Evolutionary conservation across 2,888 invertebrate genomes (phyloP).

Genomic region (Trachelus tabidus): DNA sequence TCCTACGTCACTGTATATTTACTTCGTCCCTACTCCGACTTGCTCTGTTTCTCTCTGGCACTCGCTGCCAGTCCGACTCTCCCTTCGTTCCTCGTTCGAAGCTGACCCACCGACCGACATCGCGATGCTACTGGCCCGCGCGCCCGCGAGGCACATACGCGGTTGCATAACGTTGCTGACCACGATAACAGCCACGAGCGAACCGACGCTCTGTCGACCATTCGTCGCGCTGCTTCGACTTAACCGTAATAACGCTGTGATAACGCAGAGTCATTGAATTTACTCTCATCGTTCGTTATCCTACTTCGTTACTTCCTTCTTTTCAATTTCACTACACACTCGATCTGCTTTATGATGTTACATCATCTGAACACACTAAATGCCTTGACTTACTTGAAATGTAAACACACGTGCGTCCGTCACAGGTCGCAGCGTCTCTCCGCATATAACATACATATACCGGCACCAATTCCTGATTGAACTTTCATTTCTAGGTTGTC

Average conservation of each 20-base stretch:
- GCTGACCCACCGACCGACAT: conserved; percentile 43
- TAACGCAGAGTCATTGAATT: not conserved
- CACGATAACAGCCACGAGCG: not conserved
- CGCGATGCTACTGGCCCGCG: conserved; percentile 15
- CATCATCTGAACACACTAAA: not conserved
- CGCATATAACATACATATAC: not conserved
- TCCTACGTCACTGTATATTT: not conserved
- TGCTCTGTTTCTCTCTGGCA: not conserved
- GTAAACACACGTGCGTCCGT: not conserved
- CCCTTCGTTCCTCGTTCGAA: conserved; percentile 14
- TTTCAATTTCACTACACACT: not conserved
- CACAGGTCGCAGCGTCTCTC: not conserved
- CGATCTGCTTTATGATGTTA: not conserved
- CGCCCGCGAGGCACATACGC: not conserved
- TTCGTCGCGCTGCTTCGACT: not conserved
- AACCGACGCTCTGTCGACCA: not conserved
- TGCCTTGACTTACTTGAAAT: not conserved
- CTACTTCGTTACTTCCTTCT: not conserved
- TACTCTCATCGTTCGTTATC: not conserved
- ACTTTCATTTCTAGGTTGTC: not conserved
- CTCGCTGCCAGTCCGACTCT: not conserved
- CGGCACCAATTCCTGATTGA: not conserved
- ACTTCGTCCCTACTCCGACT: not conserved
- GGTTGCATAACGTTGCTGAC: conserved; percentile 43
- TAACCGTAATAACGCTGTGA: not conserved